Evolutionary conservation across 2,888 invertebrate species (phyloP).

Genomic region (Morpho achilles): DNA sequence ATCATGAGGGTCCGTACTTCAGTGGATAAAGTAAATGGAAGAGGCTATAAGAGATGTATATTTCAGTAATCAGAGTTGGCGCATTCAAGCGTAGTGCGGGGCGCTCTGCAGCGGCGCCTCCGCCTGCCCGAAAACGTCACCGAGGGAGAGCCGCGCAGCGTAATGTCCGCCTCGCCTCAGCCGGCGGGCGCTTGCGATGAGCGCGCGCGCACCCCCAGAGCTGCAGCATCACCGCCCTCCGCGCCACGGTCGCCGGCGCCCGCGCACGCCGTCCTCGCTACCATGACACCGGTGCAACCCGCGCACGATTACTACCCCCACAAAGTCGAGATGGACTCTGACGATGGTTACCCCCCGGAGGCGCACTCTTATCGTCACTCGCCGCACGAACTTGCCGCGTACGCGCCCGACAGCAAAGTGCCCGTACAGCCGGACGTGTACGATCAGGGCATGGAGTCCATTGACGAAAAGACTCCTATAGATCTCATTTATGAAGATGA

Average conservation of each 20-base stretch:
- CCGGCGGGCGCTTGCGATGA: constrained; percentile 52
- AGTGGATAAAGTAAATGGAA: constrained; percentile 1
- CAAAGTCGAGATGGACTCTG: constrained; percentile 82
- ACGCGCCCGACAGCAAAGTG: constrained; percentile 78
- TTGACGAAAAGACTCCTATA: constrained; percentile 86
- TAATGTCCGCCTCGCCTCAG: constrained; percentile 70
- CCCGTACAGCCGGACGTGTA: constrained; percentile 76
- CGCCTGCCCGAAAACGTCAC: constrained; percentile 58
- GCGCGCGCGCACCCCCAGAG: constrained; percentile 68
- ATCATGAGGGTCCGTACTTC: constrained; percentile 8
- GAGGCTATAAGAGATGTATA: constrained; percentile 27
- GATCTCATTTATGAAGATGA: constrained; percentile 92
- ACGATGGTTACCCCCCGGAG: constrained; percentile 80
- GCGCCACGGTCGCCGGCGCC: constrained; percentile 82
- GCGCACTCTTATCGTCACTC: constrained; percentile 80
- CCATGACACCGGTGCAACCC: constrained; percentile 92
- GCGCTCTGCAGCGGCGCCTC: constrained; percentile 64
- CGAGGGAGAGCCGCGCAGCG: constrained; percentile 50
- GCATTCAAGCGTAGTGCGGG: constrained; percentile 59
- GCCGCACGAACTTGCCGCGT: constrained; percentile 72
- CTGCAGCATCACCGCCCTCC: constrained; percentile 70
- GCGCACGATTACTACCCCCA: constrained; percentile 84
- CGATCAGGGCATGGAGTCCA: constrained; percentile 71
- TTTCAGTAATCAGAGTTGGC: constrained; percentile 60
- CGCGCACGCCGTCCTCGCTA: constrained; percentile 87